Base-by-base conservation (phyloP, 2,888 invertebrate species). In the Pachycephus smyrnensis region DNA sequence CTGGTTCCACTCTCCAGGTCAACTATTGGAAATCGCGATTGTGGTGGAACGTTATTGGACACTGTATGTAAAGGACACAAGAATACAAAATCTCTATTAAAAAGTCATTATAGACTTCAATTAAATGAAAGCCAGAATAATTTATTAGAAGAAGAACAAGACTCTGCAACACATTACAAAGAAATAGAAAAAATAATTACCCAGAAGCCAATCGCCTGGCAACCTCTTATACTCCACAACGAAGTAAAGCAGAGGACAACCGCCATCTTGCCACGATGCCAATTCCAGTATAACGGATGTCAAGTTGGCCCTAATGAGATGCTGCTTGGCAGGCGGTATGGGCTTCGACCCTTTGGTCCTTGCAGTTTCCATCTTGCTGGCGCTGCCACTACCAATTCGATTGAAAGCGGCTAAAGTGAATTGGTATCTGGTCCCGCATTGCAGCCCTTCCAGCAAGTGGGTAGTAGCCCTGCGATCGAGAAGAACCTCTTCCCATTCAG, bases 401-500 rank as follows among this genome's bases (percentile, higher is more conserved):
- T 92, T 92, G 84, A 91, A 90, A 32, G 92, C 91, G 31, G 92
- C 90, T 76, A 92, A 80, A 55, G 90, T 91, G 85, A 92, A 92
- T 80, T 92, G 91, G 80, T 92, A 92, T 75, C 85, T 90, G 71
- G 92, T 91, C 30, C 92, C 92, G 82, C 92, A 92, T 75, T 88
- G 89, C 75, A 92, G 83, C 9, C 89, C 88, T 69, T 90, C 90
- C 76, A 92, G 87, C 11, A 91, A 88, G 82, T 91, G 89, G 37
- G 90, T 91, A 76, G 83, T 84, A 31, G 93, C 55, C 3, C 93
- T 92, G 1, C 93, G 90, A 80, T 93, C 93, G 73, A 94, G 86
- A 82, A 92, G 90, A 15, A 93, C 88, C 84, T 93, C 93, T 79
- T 93, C 93, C 94, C 94, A 94, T 74, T 93, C 93, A n/a, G 91